Percentiles rank a stretch among this genome's conserved stretches.
Conservation (phyloP, 2,888 invertebrate genomes). For the Cancer borealis region DNA sequence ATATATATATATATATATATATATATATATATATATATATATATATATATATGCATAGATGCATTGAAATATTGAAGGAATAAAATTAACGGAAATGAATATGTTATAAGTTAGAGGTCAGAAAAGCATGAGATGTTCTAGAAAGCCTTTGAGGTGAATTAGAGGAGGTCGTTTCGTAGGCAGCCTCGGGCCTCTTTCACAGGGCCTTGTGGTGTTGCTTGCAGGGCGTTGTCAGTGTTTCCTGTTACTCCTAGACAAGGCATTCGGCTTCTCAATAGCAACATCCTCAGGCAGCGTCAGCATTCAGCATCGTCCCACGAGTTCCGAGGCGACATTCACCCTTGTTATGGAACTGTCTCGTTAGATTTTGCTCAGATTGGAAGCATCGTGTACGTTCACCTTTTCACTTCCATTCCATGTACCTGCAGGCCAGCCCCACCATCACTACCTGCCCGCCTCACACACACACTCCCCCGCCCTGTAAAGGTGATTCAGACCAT, state of each 20-base stretch:
- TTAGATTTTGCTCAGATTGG: constrained; percentile 14
- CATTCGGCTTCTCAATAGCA: neutral
- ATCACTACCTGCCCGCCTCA: neutral
- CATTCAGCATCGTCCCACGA: constrained; percentile 1
- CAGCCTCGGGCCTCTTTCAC: neutral
- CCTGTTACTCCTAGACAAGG: neutral
- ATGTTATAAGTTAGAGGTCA: neutral
- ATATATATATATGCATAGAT: neutral
- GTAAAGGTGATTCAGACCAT: too few species aligned
- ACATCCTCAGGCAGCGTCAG: constrained; percentile 24
- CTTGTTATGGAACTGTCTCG: constrained; percentile 10
- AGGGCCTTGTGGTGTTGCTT: neutral
- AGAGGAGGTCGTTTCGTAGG: neutral
- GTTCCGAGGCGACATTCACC: neutral
- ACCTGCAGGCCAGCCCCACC: neutral
- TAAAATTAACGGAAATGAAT: constrained; percentile 23
- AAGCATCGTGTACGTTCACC: neutral
- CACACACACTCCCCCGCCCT: too few species aligned
- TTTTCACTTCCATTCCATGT: neutral
- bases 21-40: neutral
- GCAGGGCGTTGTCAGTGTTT: constrained; percentile 24
- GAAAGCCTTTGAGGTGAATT: neutral
- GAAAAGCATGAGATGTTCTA: neutral
- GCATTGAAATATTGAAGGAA: neutral
- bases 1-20: constrained; percentile 10